Evolutionary conservation across 2,797 vertebrate species (phyloP), one percentile per base, ranked within the genome.

Genomic region (Sebastes minor): DNA sequence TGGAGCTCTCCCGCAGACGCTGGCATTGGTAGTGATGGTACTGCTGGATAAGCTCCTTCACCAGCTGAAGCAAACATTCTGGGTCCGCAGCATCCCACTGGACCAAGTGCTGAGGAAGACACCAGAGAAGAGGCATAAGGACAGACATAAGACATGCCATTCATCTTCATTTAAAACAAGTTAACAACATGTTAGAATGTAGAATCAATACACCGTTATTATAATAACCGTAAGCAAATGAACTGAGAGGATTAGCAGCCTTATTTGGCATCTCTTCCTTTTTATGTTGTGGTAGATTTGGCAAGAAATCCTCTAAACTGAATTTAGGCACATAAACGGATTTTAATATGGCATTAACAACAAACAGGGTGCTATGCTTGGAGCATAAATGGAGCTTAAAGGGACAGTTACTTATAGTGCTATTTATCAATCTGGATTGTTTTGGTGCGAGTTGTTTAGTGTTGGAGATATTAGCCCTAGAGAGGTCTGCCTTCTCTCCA

Each of bases 41-140:
- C 83, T 99, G 98, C 90, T 98, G 97, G 80, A 99, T 96, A 5
- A 99, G 97, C 89, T 99, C 99, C 95, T 99, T 99, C 86, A 99
- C 97, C 95, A 99, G 96, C 92, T 97, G 97, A 72, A 99, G 93
- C 74, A 99, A 96, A 89, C 97, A 97, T 87, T 99, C 98, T 0
- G 98, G 96, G 74, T 99, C 95, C 49, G 94, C 96, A 30, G 98
- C 94, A 80, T 99, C 97, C 98, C 98, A 99, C 82, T 96, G 95
- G 83, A 96, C 95, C 84, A 99, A 91, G 91, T 99, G 98, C 99
- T 99, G 91, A 28, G 61, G 56, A 8, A 64, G 83, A 87, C 38
- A 87, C 3, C 46, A 79, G 28, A 71, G 42, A 83, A 12, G 33
- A 61, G 62, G 42, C 55, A 71, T 74, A 56, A 72, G 60, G 30